Conservation (phyloP, 2,113 vertebrate genomes). For the Microcebus ravelobensis region DNA sequence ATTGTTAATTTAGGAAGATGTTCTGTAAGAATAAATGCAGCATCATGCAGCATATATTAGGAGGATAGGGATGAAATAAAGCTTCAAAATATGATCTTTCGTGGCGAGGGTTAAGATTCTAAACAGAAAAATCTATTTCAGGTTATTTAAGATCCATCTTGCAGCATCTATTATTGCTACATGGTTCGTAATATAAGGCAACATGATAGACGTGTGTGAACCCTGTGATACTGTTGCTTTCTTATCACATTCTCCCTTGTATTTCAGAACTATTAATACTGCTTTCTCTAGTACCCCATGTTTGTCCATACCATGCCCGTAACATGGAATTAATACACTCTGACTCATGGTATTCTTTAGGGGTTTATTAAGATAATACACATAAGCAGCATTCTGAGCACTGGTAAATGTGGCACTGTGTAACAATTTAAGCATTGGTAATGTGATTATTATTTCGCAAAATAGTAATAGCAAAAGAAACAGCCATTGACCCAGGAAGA, state of each 20-base stretch:
- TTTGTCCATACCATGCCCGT: background rate
- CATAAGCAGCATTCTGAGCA: background rate
- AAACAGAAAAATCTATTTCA: background rate
- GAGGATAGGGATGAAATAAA: background rate
- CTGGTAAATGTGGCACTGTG: background rate
- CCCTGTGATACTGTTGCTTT: background rate
- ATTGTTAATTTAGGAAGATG: background rate
- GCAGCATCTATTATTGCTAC: background rate
- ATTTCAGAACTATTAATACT: background rate
- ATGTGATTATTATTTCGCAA: background rate
- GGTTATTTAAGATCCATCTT: background rate
- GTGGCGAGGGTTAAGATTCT: background rate
- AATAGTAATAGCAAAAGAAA: background rate
- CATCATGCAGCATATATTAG: background rate
- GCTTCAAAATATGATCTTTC: background rate
- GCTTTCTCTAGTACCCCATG: background rate
- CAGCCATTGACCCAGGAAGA: background rate
- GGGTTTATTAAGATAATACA: background rate
- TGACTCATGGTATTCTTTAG: background rate
- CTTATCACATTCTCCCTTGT: background rate
- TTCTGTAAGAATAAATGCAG: background rate
- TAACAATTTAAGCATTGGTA: background rate
- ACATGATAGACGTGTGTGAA: background rate
- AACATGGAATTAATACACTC: background rate
- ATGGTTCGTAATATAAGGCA: background rate